Evolutionary conservation across 2,113 vertebrate species (phyloP).

Genomic region (Pelecanus crispus): DNA sequence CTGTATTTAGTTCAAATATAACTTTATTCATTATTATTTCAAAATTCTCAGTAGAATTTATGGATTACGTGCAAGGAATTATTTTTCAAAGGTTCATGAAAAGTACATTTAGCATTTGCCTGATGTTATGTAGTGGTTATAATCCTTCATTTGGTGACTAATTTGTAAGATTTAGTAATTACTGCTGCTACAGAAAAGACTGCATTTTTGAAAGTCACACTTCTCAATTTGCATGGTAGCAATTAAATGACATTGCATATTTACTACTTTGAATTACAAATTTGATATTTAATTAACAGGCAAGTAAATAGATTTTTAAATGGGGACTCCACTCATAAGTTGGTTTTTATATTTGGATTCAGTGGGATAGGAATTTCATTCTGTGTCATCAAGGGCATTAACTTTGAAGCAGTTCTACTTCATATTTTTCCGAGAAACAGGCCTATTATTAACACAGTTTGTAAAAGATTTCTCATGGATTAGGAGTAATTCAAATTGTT

Average conservation of each 20-base stretch:
- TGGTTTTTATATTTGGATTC: background rate
- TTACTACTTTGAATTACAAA: background rate
- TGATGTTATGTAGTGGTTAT: background rate
- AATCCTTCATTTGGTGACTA: background rate
- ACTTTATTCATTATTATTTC: background rate
- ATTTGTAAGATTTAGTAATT: background rate
- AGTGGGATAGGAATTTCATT: background rate
- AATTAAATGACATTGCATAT: background rate
- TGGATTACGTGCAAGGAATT: background rate
- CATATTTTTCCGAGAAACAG: background rate
- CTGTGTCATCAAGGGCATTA: background rate
- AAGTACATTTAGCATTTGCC: background rate
- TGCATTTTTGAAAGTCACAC: background rate
- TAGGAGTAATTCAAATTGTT: background rate
- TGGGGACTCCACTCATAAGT: background rate
- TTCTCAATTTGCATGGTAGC: background rate
- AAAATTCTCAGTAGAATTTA: background rate
- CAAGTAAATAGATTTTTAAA: background rate
- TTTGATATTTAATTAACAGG: background rate
- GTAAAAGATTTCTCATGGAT: background rate
- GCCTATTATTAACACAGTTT: background rate
- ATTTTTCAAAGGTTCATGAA: background rate
- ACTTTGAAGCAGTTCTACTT: background rate
- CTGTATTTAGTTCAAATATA: background rate
- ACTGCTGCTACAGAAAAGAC: background rate